A percentile compares a stretch with the other conserved stretches of the same genome.
Evolutionary conservation across 2,113 vertebrate genomes (phyloP).

Genomic region (Podarcis cretensis): DNA sequence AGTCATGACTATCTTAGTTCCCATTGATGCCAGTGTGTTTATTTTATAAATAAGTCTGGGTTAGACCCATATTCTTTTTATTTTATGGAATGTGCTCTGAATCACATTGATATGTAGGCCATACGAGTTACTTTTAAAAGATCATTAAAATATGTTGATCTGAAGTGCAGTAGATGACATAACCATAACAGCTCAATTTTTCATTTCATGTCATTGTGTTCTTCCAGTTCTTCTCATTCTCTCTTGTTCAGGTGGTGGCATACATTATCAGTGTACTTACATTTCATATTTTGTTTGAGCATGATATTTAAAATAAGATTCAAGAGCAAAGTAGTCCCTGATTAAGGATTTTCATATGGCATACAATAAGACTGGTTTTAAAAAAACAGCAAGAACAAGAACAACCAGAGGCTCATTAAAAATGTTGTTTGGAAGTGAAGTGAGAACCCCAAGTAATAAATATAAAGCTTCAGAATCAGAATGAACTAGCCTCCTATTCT

Average conservation of each 20-base stretch:
- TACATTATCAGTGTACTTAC: not conserved
- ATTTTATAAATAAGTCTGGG: too few species aligned
- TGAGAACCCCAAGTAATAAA: not conserved
- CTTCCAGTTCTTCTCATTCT: not conserved
- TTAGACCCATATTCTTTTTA: not conserved
- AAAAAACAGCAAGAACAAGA: too few species aligned
- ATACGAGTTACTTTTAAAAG: not conserved
- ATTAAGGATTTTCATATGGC: not conserved
- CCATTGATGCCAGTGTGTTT: too few species aligned
- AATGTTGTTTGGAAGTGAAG: constrained; percentile 2
- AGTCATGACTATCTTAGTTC: not conserved
- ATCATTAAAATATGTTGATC: not conserved
- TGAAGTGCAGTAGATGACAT: not conserved
- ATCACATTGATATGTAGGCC: not conserved
- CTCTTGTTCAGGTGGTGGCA: not conserved
- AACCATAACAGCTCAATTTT: not conserved
- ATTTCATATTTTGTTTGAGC: not conserved
- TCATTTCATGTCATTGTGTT: not conserved
- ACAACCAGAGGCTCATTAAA: not conserved
- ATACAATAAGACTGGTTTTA: not conserved
- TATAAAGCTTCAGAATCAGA: not conserved
- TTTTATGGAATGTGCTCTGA: not conserved
- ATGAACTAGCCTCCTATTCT: constrained; percentile 3
- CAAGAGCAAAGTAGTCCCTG: not conserved
- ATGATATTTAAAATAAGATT: constrained; percentile 14